phyloP scores from a whole-genome alignment of 2,888 invertebrate genomes.

The Sphinx pinastri region DNA sequence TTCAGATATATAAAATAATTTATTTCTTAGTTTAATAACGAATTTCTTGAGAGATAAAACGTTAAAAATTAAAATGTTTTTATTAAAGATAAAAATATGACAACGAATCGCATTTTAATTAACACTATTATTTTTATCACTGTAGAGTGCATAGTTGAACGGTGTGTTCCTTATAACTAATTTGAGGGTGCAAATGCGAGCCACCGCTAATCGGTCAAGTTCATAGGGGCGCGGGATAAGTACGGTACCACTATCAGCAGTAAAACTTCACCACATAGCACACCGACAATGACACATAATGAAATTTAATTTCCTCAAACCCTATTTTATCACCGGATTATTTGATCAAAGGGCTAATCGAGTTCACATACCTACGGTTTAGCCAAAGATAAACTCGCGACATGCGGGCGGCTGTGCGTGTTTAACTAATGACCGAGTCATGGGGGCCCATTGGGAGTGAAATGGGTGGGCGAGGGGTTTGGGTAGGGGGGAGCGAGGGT shows the following conservation, averaged over 20 bases:
- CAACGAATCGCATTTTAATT: too few species aligned
- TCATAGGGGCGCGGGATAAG: conserved; percentile 1
- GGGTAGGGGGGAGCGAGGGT: conserved; percentile 42
- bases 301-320: conserved; percentile 81
- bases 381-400: conserved; percentile 83
- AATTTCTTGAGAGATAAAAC: too few species aligned
- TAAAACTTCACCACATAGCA: conserved; percentile 29
- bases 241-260: conserved; percentile 16
- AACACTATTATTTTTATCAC: neutral
- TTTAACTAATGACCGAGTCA: conserved; percentile 83
- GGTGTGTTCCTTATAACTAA: neutral
- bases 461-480: conserved; percentile 33
- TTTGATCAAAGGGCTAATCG: conserved; percentile 84
- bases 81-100: too few species aligned
- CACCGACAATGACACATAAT: conserved; percentile 73
- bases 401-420: conserved; percentile 83
- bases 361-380: conserved; percentile 81
- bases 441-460: conserved; percentile 58
- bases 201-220: conserved; percentile 20
- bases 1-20: neutral
- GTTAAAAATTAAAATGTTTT: too few species aligned
- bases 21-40: neutral
- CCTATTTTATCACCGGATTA: conserved; percentile 80
- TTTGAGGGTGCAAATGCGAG: neutral
- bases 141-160: neutral